Evolutionary conservation across 1,140 invertebrate species (phyloP).

Genomic region (Scaptomyza pallida): DNA sequence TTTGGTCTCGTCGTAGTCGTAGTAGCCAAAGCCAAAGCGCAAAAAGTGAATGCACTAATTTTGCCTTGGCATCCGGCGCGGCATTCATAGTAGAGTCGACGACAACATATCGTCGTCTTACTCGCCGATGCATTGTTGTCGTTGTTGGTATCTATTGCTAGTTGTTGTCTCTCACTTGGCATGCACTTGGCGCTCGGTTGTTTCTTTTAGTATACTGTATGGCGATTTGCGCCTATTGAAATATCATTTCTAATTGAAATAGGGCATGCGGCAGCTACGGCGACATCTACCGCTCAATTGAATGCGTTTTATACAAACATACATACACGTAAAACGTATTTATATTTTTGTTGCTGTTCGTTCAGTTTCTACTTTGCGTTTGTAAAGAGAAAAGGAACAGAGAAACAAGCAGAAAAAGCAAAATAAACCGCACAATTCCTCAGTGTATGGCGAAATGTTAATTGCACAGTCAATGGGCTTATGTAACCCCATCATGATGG

Average conservation of each 20-base stretch:
- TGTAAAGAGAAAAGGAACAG: conserved; percentile 19
- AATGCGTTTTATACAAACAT: conserved; percentile 27
- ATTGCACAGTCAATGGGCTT: conserved; percentile 56
- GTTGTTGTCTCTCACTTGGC: conserved; percentile 34
- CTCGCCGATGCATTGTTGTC: conserved; percentile 39
- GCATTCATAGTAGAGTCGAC: conserved; percentile 60
- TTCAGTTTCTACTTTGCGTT: neutral
- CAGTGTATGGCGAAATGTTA: conserved; percentile 38
- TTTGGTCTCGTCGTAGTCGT: conserved; percentile 22
- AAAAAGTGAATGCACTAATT: conserved; percentile 83
- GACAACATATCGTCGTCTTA: conserved; percentile 33
- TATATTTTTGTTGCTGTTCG: neutral
- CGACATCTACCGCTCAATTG: conserved; percentile 32
- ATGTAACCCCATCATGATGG: conserved; percentile 53
- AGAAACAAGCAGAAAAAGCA: conserved; percentile 15
- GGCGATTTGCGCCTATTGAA: conserved; percentile 56
- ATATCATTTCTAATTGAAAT: conserved; percentile 72
- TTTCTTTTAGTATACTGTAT: conserved; percentile 10
- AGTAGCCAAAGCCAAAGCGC: conserved; percentile 58
- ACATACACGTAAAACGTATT: neutral
- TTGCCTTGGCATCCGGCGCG: conserved; percentile 75
- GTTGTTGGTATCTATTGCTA: conserved; percentile 60
- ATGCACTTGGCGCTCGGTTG: conserved; percentile 45
- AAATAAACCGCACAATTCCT: conserved; percentile 24
- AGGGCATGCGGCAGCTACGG: conserved; percentile 26